Evolutionary conservation across 2,888 invertebrate genomes (phyloP), one percentile per base, ranked within the genome.

Genomic region (Clistopyga incitator): DNA sequence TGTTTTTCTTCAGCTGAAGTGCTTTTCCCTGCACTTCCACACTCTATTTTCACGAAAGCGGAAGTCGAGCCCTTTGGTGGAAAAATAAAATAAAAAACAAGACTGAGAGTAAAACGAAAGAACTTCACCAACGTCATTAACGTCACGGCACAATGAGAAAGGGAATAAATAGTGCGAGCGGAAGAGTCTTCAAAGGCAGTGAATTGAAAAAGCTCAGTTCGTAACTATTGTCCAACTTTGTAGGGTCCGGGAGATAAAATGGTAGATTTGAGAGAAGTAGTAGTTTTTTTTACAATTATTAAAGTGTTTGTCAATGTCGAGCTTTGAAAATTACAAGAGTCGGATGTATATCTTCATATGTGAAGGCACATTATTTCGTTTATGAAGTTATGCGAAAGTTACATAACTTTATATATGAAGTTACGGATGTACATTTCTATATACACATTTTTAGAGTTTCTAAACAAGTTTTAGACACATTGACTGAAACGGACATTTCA

Each of bases 131-230:
- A 20, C 61, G 61, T 61, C 20, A 61, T 74, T 61, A 50, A 15
- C 61, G 34, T 64, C 18, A n/a, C 74, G 61, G 61, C n/a, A 42
- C 18, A 18, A 64, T 3, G 64, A 64, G 38, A 20, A 45, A 20
- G 45, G 23, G 13, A 34, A 34, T 29, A 20, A 15, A 50, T 50
- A 61, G 18, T 10, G 38, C 8, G 34, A 2, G 34, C 8, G 74
- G 29, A 47, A 20, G 13, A 11, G 15, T 38, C 34, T 23, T 61
- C 20, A 64, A 64, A 61, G 50, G 61, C 50, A 61, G 61, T 34
- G 50, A 61, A 74, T 64, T 64, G 61, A 50, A 61, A 74, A 29
- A 47, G 11, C 61, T 6, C 45, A 10, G 65, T 65, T 42, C 34
- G n/a, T 25, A 25, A 59, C 59, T 56, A 29, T 56, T 56, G 15